Percentiles rank a stretch among this genome's conserved stretches.
Evolutionary conservation across 2,797 vertebrate species (phyloP).

Genomic region (Crocodylus rhombifer): DNA sequence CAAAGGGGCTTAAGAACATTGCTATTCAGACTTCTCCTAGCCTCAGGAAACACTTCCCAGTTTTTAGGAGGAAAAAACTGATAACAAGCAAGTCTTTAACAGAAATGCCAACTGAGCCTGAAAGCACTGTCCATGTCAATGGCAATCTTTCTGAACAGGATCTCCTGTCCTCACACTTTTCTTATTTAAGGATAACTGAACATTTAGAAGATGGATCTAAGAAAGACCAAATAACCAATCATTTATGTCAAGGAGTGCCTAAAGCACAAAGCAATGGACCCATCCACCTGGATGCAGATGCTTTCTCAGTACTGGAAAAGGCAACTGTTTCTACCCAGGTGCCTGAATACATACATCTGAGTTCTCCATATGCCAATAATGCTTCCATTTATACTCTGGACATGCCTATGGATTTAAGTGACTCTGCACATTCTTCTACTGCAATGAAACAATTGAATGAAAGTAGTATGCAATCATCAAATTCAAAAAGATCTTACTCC

Average conservation of each 20-base stretch:
- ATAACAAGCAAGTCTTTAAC: slow-evolving; percentile 78
- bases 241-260: slow-evolving; percentile 35
- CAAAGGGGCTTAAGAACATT: slow-evolving; percentile 86
- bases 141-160: slow-evolving; percentile 78
- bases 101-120: slow-evolving; percentile 75
- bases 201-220: slow-evolving; percentile 66
- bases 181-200: slow-evolving; percentile 72
- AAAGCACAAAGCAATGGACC: slow-evolving; percentile 84
- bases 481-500: slow-evolving; percentile 44
- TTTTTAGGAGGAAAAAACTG: slow-evolving; percentile 87
- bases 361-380: slow-evolving; percentile 53
- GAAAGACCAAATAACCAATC: background rate
- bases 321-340: slow-evolving; percentile 79
- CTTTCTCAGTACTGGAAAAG: slow-evolving; percentile 65
- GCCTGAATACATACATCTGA: slow-evolving; percentile 78
- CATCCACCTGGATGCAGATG: slow-evolving; percentile 40
- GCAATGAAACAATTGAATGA: slow-evolving; percentile 1
- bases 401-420: background rate
- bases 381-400: slow-evolving; percentile 26
- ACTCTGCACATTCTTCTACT: slow-evolving; percentile 21
- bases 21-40: slow-evolving; percentile 97
- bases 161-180: slow-evolving; percentile 72
- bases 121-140: slow-evolving; percentile 73
- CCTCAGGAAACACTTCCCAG: slow-evolving; percentile 89
- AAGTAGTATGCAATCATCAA: slow-evolving; percentile 1